These are phyloP conservation scores for Hypolimnas misippus DNA, from an alignment of 2,888 invertebrate species.

Conservation along the genomic window DNA sequence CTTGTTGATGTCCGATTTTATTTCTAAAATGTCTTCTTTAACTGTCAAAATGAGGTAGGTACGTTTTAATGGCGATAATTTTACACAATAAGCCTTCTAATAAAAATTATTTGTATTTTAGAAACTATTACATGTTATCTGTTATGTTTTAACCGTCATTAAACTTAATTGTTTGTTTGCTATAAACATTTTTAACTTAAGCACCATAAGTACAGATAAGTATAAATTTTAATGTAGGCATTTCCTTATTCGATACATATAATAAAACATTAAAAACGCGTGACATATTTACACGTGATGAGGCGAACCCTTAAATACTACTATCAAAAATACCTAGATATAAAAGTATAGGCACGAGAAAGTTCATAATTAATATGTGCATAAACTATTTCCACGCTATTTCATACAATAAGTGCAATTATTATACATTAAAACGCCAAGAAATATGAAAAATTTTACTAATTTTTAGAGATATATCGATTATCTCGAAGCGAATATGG, in stretches of 20 bases:
- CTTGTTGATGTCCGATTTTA: too few species aligned
- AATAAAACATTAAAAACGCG: constrained; percentile 44
- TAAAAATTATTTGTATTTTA: too few species aligned
- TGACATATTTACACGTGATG: constrained; percentile 57
- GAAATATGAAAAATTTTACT: constrained; percentile 32
- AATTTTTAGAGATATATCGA: constrained; percentile 28
- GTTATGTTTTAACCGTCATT: too few species aligned
- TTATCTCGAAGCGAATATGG: constrained; percentile 39
- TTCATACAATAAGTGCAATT: constrained; percentile 46
- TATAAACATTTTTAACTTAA: too few species aligned
- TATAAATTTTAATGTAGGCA: background rate
- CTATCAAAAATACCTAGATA: constrained; percentile 70
- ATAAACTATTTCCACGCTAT: constrained; percentile 56
- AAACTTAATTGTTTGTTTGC: too few species aligned
- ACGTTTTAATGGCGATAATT: too few species aligned
- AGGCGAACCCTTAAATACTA: constrained; percentile 52
- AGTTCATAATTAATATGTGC: constrained; percentile 73
- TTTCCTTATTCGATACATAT: constrained; percentile 26
- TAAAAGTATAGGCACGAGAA: constrained; percentile 81
- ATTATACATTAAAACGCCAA: constrained; percentile 31
- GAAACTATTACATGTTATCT: too few species aligned
- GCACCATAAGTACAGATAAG: constrained; percentile 24
- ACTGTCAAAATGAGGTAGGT: too few species aligned
- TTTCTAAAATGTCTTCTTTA: too few species aligned
- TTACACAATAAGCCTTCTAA: too few species aligned